phyloP scores from a whole-genome alignment of 2,113 vertebrate species.

The Xenus cinereus region DNA sequence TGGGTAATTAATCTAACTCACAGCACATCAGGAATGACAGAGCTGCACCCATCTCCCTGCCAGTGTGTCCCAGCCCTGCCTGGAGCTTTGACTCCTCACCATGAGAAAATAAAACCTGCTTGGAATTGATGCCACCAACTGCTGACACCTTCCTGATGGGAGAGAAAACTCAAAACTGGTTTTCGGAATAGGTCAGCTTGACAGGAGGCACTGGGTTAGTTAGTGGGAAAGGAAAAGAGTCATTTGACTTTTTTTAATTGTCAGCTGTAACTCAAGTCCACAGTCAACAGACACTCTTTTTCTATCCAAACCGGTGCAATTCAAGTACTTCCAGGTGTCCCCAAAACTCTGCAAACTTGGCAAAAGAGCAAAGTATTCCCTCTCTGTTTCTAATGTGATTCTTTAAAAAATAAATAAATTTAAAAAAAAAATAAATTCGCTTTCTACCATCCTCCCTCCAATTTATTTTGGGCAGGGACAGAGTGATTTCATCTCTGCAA shows the following conservation, averaged over 20 bases:
- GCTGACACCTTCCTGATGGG: neutral
- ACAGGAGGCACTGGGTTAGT: neutral
- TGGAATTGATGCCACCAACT: neutral
- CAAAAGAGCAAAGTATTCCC: neutral
- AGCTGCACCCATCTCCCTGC: neutral
- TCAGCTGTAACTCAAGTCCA: constrained; percentile 1
- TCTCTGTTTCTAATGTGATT: neutral
- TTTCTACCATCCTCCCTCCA: neutral
- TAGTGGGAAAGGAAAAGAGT: neutral
- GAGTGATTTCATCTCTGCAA: neutral
- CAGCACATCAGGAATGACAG: fast-evolving
- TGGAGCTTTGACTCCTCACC: neutral
- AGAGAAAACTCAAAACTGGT: neutral
- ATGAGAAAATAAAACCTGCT: neutral
- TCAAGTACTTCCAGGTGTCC: neutral
- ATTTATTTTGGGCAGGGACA: neutral
- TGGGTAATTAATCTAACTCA: neutral
- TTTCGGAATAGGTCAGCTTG: constrained; percentile 1
- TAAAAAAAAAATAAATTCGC: neutral
- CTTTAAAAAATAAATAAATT: neutral
- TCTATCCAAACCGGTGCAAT: neutral
- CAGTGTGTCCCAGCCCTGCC: neutral
- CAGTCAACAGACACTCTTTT: neutral
- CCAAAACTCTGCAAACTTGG: neutral
- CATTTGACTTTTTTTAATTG: constrained; percentile 1